Evolutionary conservation across 2,888 invertebrate species (phyloP).

Genomic region (Gastrophysa polygoni): DNA sequence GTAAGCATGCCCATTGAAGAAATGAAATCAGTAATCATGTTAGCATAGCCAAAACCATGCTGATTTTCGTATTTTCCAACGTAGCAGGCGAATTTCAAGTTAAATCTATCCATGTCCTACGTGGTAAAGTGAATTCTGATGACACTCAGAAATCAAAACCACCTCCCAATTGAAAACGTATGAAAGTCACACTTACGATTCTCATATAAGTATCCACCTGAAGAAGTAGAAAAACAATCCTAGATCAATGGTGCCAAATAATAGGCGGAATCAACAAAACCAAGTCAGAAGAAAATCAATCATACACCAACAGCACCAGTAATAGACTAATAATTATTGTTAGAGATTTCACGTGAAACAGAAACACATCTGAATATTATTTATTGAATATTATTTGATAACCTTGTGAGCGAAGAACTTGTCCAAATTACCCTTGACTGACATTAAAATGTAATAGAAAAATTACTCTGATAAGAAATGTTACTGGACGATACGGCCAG

Average conservation of each 20-base stretch:
- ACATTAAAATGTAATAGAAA: conserved; percentile 24
- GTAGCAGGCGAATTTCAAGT: too few species aligned
- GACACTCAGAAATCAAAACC: too few species aligned
- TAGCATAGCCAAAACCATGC: too few species aligned
- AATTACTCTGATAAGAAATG: conserved; percentile 13
- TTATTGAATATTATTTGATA: conserved; percentile 28
- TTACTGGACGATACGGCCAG: not conserved
- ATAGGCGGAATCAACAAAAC: conserved; percentile 12
- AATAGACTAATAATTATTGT: not conserved
- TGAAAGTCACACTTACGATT: conserved; percentile 2
- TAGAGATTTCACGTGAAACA: not conserved
- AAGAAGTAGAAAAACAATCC: conserved; percentile 17
- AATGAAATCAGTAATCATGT: too few species aligned
- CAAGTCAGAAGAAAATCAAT: conserved; percentile 4
- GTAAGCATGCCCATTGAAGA: too few species aligned
- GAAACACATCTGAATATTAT: conserved; percentile 5
- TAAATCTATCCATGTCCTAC: too few species aligned
- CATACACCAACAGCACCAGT: conserved; percentile 15
- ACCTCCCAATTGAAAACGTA: too few species aligned
- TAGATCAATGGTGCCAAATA: not conserved
- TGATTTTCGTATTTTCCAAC: too few species aligned
- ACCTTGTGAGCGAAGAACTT: conserved; percentile 33
- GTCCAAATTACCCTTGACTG: conserved; percentile 36
- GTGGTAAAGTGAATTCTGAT: too few species aligned
- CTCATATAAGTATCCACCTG: conserved; percentile 18